Base-by-base conservation (phyloP, 2,888 invertebrate species). In the Drosophila algonquin region DNA sequence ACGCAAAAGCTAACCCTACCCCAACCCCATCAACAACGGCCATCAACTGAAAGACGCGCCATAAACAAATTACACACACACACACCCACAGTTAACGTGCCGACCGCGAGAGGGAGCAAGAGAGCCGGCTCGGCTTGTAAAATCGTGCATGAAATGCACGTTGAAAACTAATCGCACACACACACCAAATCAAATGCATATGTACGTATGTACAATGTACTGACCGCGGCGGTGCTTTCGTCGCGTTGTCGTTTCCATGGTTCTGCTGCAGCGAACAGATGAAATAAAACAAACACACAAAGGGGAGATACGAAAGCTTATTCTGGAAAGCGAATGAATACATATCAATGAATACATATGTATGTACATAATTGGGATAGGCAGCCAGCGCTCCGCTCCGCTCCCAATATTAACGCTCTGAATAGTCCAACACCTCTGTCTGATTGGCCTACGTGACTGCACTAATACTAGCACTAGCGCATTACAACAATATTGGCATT, bases 31-130 rank as follows among this genome's bases (percentile, higher is more conserved):
- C 64, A 57, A 68, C 51, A 63, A 27, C 44, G 54, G 21, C 12
- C 30, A 52, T 32, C 62, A 54, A 53, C 62, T 69, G 63, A 87
- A 84, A 73, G 73, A 70, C 80, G 77, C 88, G 88, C 80, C 77
- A 86, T 86, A 85, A 87, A 85, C 79, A 80, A 85, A 80, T 69
- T 71, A 69, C 50, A 77, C 58, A 52, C 53, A 52, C 53, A 56
- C 50, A 55, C 40, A 63, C 57, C 52, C 48, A 14, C 12, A 35
- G 56, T 24, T 40, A 44, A 24, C 56, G 50, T 52, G 14, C 47
- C 44, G 44, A 18, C 32, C 8, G 45, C 60, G 45, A 32, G 67
- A 27, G 68, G 10, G 68, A 67, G 63, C 46, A 63, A 51, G 57
- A 78, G 61, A 65, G 79, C 79, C 79, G 57, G 56, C 40, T 40